Evolutionary conservation across 2,113 vertebrate genomes (phyloP), one percentile per base, ranked within the genome.

Genomic region (Bubo scandiacus): DNA sequence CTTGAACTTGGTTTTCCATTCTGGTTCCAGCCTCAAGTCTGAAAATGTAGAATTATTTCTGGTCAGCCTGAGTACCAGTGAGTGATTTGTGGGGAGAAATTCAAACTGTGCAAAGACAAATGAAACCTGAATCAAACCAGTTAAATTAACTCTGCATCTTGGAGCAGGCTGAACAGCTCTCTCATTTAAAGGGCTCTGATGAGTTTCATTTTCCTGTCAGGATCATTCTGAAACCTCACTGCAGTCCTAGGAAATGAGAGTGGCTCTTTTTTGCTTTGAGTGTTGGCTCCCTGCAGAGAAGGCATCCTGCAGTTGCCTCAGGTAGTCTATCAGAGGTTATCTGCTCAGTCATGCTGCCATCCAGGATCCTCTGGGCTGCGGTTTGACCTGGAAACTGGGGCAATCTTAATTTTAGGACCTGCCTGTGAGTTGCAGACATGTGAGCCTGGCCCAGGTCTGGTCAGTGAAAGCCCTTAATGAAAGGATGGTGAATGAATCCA

Each of bases 1-100:
- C 22, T 83, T 66, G 59, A 82, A 83, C 25, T 67, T 90, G 58
- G 34, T 68, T 90, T 95, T 95, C 45, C 14, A 4, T 95, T 96
- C 26, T 90, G 10, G 45, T 85, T 94, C 49, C 74, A 88, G 49
- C 49, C 49, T 90, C 17, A n/a, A 77, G 66, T 80, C 29, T 88
- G 75, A 86, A 96, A 93, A 63, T 16, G 32, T 40, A 78, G 79
- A 71, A 67, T 70, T 90, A 81, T 84, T 92, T 90, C 81, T 94
- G 75, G 47, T 47, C 52, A 71, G 59, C 26, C 55, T 88, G 59
- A 73, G 74, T 38, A 34, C 15, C 42, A 62, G 23, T n/a, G 54
- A 62, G 59, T 62, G 92, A 90, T 86, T 52, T 83, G 54, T 88
- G 42, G 42, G 75, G 42, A 88, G 74, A 90, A 63, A 80, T 54